Evolutionary conservation across 2,113 vertebrate genomes (phyloP), one percentile per base, ranked within the genome.

Genomic region (Indri indri): DNA sequence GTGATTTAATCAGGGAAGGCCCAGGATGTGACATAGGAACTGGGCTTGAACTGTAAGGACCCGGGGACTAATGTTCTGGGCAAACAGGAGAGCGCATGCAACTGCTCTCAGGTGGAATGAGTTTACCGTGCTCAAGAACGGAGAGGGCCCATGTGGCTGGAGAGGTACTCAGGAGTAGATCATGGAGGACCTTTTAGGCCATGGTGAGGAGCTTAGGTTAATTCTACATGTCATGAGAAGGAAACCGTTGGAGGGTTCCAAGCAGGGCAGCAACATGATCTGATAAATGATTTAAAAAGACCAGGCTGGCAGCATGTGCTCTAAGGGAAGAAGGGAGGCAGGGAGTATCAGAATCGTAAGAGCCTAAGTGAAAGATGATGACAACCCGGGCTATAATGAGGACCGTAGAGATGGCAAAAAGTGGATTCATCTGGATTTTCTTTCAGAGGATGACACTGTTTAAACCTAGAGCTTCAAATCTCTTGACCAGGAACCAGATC

Each of bases 31-130:
- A 32, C 20, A 10, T 7, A 54, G 23, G 52, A 73, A 40, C 50
- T 90, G 37, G 52, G 27, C n/a, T 27, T 42, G 63, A 37, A 5
- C 17, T 7, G 32, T 25, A 32, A 45, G 66, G 47, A 52, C 30
- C 23, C 23, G 32, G 70, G 80, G 50, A 57, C 40, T 10, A 6
- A 30, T 7, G n/a, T 85, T 90, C 30, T 8, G 57, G 66, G 66
- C 6, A 37, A 63, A 50, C 50, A 30, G 79, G 40, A 66, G 47
- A 76, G 20, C 0, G 4, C 7, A 10, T 11, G 10, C 3, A 66
- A 66, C 1, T 9, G 23, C 20, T 57, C 30, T 57, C 5, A 0
- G 7, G 14, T 2, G 10, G 17, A 65, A 47, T 27, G 68, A 0
- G 14, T 37, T 40, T 37, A 23, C 22, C 63, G 30, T 11, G 20